A percentile compares a stretch with the other conserved stretches of the same genome.
Evolutionary conservation across 2,113 vertebrate genomes (phyloP).

Genomic region (Scartelaos histophorus): DNA sequence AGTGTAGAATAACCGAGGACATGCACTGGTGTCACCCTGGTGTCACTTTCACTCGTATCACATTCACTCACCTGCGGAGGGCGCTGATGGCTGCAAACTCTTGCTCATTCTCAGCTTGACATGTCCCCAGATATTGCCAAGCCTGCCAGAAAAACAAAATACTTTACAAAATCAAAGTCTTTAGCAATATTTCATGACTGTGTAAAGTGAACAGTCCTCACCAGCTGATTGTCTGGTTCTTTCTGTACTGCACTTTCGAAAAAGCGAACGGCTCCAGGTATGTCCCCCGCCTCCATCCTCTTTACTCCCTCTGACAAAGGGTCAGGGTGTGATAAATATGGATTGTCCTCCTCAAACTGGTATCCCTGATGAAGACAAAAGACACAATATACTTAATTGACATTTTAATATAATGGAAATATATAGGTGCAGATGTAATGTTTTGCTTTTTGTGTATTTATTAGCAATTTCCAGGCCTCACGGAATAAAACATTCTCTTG

Average conservation of each 20-base stretch:
- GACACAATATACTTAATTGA: neutral
- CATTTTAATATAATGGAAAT: too few species aligned
- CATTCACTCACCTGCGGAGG: conserved; percentile 84
- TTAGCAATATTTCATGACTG: too few species aligned
- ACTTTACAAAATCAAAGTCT: neutral
- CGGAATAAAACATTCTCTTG: too few species aligned
- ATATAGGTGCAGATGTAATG: too few species aligned
- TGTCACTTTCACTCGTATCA: neutral
- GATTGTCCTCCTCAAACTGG: conserved; percentile 97
- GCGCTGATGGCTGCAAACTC: conserved; percentile 97
- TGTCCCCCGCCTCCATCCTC: conserved; percentile 89
- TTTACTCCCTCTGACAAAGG: conserved; percentile 89
- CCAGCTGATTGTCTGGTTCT: conserved; percentile 92
- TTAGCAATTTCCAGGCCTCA: too few species aligned
- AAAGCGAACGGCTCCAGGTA: conserved; percentile 91
- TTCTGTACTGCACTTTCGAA: conserved; percentile 94
- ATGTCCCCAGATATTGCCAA: conserved; percentile 97
- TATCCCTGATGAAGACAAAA: conserved; percentile 81
- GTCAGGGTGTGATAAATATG: conserved; percentile 87
- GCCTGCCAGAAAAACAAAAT: conserved; percentile 73
- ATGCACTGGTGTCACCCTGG: neutral
- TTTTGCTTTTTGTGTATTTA: too few species aligned
- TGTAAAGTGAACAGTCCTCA: conserved; percentile 63
- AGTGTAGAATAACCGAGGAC: too few species aligned
- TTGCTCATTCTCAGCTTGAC: conserved; percentile 97